Evolutionary conservation across 2,797 vertebrate genomes (phyloP), one percentile per base, ranked within the genome.

Genomic region (Scolopax bukidnonensis): DNA sequence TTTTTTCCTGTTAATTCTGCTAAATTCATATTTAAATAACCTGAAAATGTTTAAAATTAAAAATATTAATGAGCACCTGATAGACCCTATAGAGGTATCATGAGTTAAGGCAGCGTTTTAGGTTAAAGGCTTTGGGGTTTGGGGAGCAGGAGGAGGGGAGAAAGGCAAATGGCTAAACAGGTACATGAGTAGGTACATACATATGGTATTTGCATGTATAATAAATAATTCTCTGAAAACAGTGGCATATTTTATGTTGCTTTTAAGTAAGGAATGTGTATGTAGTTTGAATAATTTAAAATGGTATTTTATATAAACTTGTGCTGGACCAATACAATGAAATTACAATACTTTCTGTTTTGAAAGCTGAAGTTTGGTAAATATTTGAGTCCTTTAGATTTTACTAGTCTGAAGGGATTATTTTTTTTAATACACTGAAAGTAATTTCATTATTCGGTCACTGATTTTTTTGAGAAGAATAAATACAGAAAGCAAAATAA

Each of bases 281-380:
- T 54, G 61, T 57, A 68, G 36, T 71, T 78, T 32, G 19, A 83
- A 17, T 87, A 53, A 59, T 70, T 85, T 57, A 21, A 82, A 89
- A 70, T 0, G 1, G 32, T 57, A 11, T 69, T 94, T 90, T 89
- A 16, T 79, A 87, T 81, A 19, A 65, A 73, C 21, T 64, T 78
- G 19, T 65, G 38, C 41, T 78, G 48, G 20, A 40, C 65, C 43
- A 64, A 21, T n/a, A 84, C 57, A 36, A 8, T 68, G 32, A 73
- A 78, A 69, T 65, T n/a, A 10, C 27, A 64, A 21, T 54, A n/a
- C 15, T 70, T 68, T 79, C 3, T 63, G 47, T 89, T 95, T 97
- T 95, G 53, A 87, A 94, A 71, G 21, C 30, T 88, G 73, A 79
- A 85, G 73, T 94, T 89, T 67, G 68, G n/a, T 40, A 91, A 83